Base-by-base conservation (phyloP, 1,140 invertebrate genomes). In the Probaryconus sp. region DNA sequence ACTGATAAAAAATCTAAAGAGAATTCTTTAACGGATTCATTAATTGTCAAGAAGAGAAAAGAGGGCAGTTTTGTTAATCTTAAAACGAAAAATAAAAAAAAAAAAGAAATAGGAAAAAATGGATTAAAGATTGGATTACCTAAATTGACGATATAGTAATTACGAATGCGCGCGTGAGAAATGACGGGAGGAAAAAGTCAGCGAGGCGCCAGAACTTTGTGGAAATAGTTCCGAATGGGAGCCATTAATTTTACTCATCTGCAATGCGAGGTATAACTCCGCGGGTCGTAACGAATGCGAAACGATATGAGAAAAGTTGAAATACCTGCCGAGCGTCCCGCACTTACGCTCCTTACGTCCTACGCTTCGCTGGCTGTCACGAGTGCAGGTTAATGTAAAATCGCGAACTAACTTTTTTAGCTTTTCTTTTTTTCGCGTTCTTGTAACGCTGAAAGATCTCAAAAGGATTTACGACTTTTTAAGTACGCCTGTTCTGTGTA, bases 271-370 rank as follows among this genome's bases (percentile, higher is more conserved):
- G 55, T 72, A 75, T 78, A 72, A 78, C 68, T 63, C 48, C 55
- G 38, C 37, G 48, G 45, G 68, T 72, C 67, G 76, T 72, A 75
- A 78, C 76, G 68, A 78, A 74, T 58, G 64, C 45, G 76, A 78
- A 76, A 78, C 72, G 76, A 75, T 78, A 78, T 78, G 72, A 78
- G 72, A 78, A 78, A 78, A 78, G 76, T 78, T 75, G 64, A 75
- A 76, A 75, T 75, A 75, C 60, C 56, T 65, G 40, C 43, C 42
- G 51, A 58, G 28, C 53, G 48, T 56, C 21, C 47, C 45, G 10
- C 65, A 28, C 30, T 42, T 38, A 31, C 43, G 48, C 28, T 35
- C 42, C n/a, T n/a, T n/a, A n/a, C n/a, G n/a, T n/a, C n/a, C 37
- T 65, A 43, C 30, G 14, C 43, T 47, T 56, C 42, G 50, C 43